These are phyloP conservation scores for Scaptomyza graminum DNA, from an alignment of 1,140 invertebrate species.

Conservation along the genomic window DNA sequence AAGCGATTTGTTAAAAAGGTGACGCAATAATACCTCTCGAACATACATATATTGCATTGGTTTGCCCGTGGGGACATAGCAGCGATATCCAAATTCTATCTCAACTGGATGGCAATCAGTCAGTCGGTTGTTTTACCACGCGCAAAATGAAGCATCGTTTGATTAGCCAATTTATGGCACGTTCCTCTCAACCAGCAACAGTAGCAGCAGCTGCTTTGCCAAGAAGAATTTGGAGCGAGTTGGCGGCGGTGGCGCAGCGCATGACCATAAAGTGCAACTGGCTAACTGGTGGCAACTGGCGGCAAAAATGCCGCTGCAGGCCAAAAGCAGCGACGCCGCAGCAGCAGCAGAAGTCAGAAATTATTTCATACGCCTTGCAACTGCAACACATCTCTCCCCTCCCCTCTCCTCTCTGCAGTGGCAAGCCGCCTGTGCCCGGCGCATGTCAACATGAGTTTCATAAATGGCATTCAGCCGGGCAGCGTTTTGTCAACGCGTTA, in stretches of 20 bases:
- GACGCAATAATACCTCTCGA: background rate
- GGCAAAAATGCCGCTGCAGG: slow-evolving; percentile 65
- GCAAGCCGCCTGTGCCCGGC: slow-evolving; percentile 62
- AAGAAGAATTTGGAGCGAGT: slow-evolving; percentile 79
- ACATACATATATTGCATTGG: background rate
- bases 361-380: slow-evolving; percentile 67
- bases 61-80: slow-evolving; percentile 25
- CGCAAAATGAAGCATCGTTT: slow-evolving; percentile 57
- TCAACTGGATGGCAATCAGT: slow-evolving; percentile 60
- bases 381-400: slow-evolving; percentile 29
- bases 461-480: slow-evolving; percentile 62
- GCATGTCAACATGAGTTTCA: slow-evolving; percentile 81
- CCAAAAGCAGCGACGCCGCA: slow-evolving; percentile 55
- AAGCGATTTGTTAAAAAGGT: slow-evolving; percentile 1
- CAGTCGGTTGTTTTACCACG: background rate
- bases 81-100: slow-evolving; percentile 58
- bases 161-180: slow-evolving; percentile 82
- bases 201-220: slow-evolving; percentile 26
- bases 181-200: slow-evolving; percentile 50
- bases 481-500: slow-evolving; percentile 75
- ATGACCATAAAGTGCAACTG: slow-evolving; percentile 73
- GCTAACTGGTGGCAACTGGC: slow-evolving; percentile 5
- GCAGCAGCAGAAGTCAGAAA: slow-evolving; percentile 42
- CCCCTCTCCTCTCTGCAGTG: background rate
- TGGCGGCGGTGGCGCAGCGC: slow-evolving; percentile 42